Base-by-base conservation (phyloP, 2,797 vertebrate genomes). In the Onychomys leucogaster region DNA sequence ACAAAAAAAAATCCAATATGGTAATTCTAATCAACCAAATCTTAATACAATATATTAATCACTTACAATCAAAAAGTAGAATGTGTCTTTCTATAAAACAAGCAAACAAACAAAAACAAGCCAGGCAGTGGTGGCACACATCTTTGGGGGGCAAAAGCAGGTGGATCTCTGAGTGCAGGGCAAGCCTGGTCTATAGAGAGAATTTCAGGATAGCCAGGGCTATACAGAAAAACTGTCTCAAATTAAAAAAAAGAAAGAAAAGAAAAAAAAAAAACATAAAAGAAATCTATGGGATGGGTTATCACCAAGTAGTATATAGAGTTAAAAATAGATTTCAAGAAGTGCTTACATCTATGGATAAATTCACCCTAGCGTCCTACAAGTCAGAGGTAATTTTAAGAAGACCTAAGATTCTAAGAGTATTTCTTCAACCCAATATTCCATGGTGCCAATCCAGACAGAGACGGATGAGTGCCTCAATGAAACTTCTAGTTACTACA, bases 61-160 rank as follows among this genome's bases (percentile, higher is more conserved):
- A 89, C 73, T 92, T 86, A 91, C 86, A n/a, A 41, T 90, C 81
- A 86, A 95, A 92, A 8, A 5, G 43, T 67, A 85, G n/a, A 82
- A 52, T 78, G 16, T 52, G 16, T 52, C 46, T 77, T 77, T 77
- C 73, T 76, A 43, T 37, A 37, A 71, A 37, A 71, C 17, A 43
- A 73, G 4, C 23, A 10, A 41, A 63, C 8, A 63, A 46, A 46
- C 4, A 55, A 55, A 55, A 55, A 55, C 21, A 59, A 59, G 6
- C 59, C 59, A 63, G 61, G 25, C 10, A 9, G 61, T 29, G 27
- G 61, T 63, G 10, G 27, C 10, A 3, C 27, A 29, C 10, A 1
- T 63, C 63, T 65, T 65, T 32, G 63, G 25, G 27, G 32, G 29
- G 63, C 63, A 65, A 65, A 65, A 65, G 63, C 63, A 65, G 63